These are phyloP conservation scores for Ladona fulva DNA, from an alignment of 1,140 invertebrate genomes.

Conservation along the genomic window DNA sequence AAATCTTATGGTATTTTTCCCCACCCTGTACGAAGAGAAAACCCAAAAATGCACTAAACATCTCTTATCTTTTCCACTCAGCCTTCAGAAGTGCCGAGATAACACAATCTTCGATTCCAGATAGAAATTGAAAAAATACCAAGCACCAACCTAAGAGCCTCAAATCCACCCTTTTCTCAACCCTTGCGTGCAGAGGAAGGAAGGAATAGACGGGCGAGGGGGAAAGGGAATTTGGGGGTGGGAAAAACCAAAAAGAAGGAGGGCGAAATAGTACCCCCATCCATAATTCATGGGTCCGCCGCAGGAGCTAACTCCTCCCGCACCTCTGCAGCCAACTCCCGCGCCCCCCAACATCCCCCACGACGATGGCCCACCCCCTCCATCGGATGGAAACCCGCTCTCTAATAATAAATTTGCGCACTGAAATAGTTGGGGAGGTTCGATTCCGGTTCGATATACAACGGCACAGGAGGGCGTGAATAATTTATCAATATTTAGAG, in stretches of 20 bases:
- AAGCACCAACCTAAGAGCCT: not conserved
- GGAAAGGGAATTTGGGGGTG: not conserved
- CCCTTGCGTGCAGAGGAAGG: not conserved
- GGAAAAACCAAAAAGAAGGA: not conserved
- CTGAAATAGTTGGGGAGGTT: not conserved
- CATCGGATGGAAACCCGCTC: not conserved
- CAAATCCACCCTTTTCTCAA: not conserved
- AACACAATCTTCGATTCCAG: no score
- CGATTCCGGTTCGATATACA: not conserved
- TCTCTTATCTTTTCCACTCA: no score
- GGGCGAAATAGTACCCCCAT: not conserved
- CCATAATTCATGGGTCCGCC: not conserved
- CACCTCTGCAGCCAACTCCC: not conserved
- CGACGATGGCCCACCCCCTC: not conserved
- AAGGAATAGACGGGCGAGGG: not conserved
- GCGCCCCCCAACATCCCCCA: not conserved
- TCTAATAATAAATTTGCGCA: not conserved
- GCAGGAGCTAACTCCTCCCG: not conserved
- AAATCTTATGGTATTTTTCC: no score
- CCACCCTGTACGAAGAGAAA: no score
- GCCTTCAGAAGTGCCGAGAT: no score
- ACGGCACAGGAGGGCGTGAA: not conserved
- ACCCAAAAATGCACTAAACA: no score
- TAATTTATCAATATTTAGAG: conserved; percentile 10
- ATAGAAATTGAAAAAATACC: no score